phyloP scores from a whole-genome alignment of 2,797 vertebrate species.

The Onychomys torridus region DNA sequence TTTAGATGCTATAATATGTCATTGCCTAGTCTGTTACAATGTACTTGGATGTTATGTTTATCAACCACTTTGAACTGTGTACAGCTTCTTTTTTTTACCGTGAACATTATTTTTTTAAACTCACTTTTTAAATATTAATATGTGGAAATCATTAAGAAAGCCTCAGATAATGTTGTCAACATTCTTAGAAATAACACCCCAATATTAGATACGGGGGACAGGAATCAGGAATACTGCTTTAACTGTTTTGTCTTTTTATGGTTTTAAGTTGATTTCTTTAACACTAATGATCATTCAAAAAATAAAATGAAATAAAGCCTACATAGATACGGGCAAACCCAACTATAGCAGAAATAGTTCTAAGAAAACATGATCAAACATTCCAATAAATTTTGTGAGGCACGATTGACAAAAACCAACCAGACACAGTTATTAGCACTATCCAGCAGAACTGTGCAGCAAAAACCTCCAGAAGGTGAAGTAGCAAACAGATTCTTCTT shows the following conservation, averaged over 20 bases:
- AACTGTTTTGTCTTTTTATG: slow-evolving; percentile 82
- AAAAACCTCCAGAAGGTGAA: slow-evolving; percentile 79
- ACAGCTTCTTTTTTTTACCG: neutral
- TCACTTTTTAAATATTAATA: slow-evolving; percentile 79
- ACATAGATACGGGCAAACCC: slow-evolving; percentile 85
- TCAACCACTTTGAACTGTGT: neutral
- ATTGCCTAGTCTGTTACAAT: neutral
- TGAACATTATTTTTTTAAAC: slow-evolving; percentile 66
- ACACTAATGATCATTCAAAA: slow-evolving; percentile 78
- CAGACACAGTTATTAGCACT: slow-evolving; percentile 83
- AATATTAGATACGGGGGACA: slow-evolving; percentile 67
- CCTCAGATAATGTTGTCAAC: slow-evolving; percentile 76
- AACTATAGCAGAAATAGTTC: slow-evolving; percentile 84
- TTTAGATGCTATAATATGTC: neutral
- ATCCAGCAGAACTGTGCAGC: slow-evolving; percentile 73
- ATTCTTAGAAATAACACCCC: slow-evolving; percentile 76
- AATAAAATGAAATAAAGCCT: slow-evolving; percentile 80
- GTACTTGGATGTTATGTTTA: neutral
- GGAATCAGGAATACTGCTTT: slow-evolving; percentile 79
- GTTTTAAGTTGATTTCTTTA: slow-evolving; percentile 80
- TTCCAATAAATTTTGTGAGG: slow-evolving; percentile 83
- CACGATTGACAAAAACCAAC: slow-evolving; percentile 86
- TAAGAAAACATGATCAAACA: slow-evolving; percentile 85
- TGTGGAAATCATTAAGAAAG: slow-evolving; percentile 79
- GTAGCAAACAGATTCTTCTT: slow-evolving; percentile 81